Percentiles rank a stretch among this genome's conserved stretches.
phyloP scores from a whole-genome alignment of 2,113 vertebrate species.

The Myanophis thanlyinensis region DNA sequence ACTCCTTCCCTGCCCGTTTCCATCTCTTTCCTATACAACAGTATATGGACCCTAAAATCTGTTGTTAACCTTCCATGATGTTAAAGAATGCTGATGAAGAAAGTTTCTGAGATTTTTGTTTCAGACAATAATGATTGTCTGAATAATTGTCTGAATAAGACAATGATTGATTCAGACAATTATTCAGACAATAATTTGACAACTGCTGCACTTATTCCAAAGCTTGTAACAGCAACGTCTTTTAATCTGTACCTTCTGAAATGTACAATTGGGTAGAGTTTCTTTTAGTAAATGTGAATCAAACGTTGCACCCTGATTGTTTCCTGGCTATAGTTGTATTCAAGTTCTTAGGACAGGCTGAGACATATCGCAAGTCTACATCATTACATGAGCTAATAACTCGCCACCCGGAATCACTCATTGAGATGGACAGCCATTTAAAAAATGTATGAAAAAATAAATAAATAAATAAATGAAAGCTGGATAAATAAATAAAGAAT shows the following conservation, averaged over 20 bases:
- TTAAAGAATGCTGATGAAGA: background rate
- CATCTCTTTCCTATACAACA: background rate
- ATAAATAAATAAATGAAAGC: too few relatives aligned
- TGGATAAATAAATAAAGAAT: background rate
- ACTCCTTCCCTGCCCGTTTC: background rate
- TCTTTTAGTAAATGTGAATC: background rate
- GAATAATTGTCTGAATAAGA: too few relatives aligned
- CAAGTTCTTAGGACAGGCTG: background rate
- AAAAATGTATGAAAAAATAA: too few relatives aligned
- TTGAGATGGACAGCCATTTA: background rate
- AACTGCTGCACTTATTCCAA: background rate
- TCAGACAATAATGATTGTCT: background rate
- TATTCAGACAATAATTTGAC: background rate
- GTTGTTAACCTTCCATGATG: background rate
- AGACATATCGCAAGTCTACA: background rate
- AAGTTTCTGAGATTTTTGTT: background rate
- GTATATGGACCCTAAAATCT: background rate
- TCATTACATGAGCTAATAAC: background rate
- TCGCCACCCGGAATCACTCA: background rate
- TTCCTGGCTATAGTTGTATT: conserved; percentile 47
- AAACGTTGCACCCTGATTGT: background rate
- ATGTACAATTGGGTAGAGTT: background rate
- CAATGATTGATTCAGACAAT: too few relatives aligned
- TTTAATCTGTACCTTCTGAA: background rate
- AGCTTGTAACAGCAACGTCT: background rate